Base-by-base conservation (phyloP, 2,797 vertebrate species). In the Molossus molossus region DNA sequence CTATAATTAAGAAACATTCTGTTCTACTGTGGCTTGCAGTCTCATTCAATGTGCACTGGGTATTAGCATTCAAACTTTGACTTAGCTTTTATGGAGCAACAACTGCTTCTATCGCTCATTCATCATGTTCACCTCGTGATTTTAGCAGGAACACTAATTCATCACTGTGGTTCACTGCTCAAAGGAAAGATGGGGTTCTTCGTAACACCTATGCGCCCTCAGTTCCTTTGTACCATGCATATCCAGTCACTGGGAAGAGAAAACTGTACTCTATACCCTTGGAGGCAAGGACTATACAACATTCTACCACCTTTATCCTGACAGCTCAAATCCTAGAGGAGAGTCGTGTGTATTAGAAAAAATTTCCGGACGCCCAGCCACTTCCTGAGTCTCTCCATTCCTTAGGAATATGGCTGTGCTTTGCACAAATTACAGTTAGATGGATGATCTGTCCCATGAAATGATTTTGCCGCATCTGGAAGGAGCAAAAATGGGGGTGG, bases 41-140 rank as follows among this genome's bases (percentile, higher is more conserved):
- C 23, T 82, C 20, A 37, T 73, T 77, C 48, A 79, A 57, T 58
- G 65, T 6, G 62, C 25, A 53, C 50, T 67, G 84, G 72, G 58
- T 4, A 29, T 9, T 50, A 29, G 1, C 84, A 79, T 83, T 75
- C 55, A 90, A 79, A 73, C 1, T 27, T 40, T 50, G 10, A 73
- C 50, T 50, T 33, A 33, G 14, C 3, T 79, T 57, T 84, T 48
- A 64, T 65, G 27, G 20, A 69, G 18, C 21, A 60, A 57, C 1
- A 21, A 13, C 76, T n/a, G 25, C 10, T 64, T 88, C 9, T 45
- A 6, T 33, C 91, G 12, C 4, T 85, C 77, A 86, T 89, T 91
- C 84, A 83, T 91, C 45, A 91, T 53, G 76, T 90, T 83, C 29
- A 67, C 67, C 18, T 89, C 80, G 27, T 88, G 9, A 20, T 75